Base-by-base conservation (phyloP, 2,113 vertebrate genomes). In the Malurus melanocephalus region DNA sequence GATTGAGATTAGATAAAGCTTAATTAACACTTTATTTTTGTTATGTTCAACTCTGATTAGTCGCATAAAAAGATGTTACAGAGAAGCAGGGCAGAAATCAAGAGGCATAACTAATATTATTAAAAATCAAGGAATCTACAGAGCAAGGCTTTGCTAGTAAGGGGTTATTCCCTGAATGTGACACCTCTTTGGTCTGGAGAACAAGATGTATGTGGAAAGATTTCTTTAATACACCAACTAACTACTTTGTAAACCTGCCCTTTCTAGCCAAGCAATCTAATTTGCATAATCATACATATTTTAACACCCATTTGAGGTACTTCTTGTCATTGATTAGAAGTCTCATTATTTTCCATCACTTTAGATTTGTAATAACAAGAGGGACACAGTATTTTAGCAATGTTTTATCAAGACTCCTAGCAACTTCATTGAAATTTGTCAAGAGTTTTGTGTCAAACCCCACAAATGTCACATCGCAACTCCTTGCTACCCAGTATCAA, bases 11-110 rank as follows among this genome's bases (percentile, higher is more conserved):
- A 90, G 86, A 79, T 81, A 82, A 76, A 88, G 72, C 55, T 93
- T 93, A 94, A 94, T 95, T 94, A 95, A 87, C 77, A 84, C 62
- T 81, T 80, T 56, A 32, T 95, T 95, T 93, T 88, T 32, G 1
- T 88, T 78, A 90, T 57, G 75, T 90, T 94, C 77, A 68, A 18
- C 35, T 84, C 80, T 64, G 45, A 86, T 94, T 80, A 95, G 49
- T 93, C 65, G 38, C 73, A 74, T 24, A 52, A 86, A 90, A 87
- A 81, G 38, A 38, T 84, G 68, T 49, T 84, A 49, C 45, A 35
- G 49, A 75, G 33, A 61, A 72, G 53, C 13, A 49, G 22, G 64
- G 33, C 82, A 89, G 75, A 76, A 90, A 89, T 87, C 28, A 68
- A 72, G 86, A 86, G 42, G 69, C 38, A 57, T 23, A 84, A 69